Base-by-base conservation (phyloP, 2,113 vertebrate genomes). In the Gallinago paraguaiae region DNA sequence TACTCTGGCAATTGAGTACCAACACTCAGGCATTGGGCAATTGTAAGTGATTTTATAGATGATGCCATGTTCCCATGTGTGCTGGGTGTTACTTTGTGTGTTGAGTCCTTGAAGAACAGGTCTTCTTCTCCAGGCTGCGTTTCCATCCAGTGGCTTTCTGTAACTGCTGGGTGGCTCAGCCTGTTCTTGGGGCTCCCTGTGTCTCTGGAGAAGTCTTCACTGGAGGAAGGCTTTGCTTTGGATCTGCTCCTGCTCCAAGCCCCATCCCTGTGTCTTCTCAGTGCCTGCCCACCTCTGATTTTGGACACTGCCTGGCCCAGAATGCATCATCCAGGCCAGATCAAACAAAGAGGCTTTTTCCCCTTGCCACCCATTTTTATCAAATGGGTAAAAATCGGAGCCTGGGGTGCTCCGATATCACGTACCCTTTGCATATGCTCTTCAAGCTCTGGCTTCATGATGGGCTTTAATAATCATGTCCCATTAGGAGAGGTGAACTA, bases 1-100 rank as follows among this genome's bases (percentile, higher is more conserved):
- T 74, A 13, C 8, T 37, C 37, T 27, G 46, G 35, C 9, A 88
- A 19, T 53, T 51, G 35, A 46, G 46, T 30, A 48, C 19, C 11
- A 57, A 53, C 30, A 33, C 2, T 0, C 50, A 51, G 37, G 8
- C 3, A 1, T 16, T 70, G 63, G 2, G 4, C 7, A 1, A 1
- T 11, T 65, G 18, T 4, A 31, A 61, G 37, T n/a, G 22, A 31
- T 37, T 88, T 72, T 45, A 8, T 14, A 57, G 50, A 7, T 28
- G 25, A 6, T 27, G 16, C 33, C 35, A 17, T 13, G 1, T 46
- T n/a, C 7, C 19, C 3, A 1, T 0, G 0, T 22, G 13, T 24
- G 13, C 16, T 60, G 25, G 4, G 17, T 61, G 48, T 43, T 43
- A 13, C 51, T 37, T 79, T 60, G 28, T 51, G 43, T 35, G 2